Evolutionary conservation across 2,888 invertebrate genomes (phyloP), one percentile per base, ranked within the genome.

Genomic region (Apodemia zela): DNA sequence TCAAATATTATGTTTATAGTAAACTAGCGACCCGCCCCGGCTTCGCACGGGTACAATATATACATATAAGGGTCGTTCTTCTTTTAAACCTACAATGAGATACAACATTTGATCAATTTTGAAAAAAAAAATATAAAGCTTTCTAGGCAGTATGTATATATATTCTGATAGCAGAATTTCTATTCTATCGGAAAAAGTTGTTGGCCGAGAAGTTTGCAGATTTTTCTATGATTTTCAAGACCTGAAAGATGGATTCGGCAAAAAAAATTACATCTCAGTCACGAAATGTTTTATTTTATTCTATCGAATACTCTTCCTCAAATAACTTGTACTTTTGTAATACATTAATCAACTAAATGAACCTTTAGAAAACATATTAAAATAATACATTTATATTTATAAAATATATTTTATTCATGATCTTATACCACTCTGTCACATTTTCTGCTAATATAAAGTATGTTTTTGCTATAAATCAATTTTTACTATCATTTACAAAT

Each of bases 221-320:
- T 66, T 63, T 66, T 63, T 66, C 62, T 62, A 60, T 35, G 61
- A 64, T 64, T 66, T 64, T 60, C 62, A 66, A 61, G 63, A 59
- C 59, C 61, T 61, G 42, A 66, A 63, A 59, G 63, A 54, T 63
- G 47, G 35, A 63, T 60, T 62, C 38, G 58, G 60, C 57, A 42
- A 62, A 64, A 62, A 66, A 66, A 64, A 1, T 54, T 64, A 64
- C 62, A 66, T 35, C 60, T 64, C 61, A 59, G 64, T 66, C 64
- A 66, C 66, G 51, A 66, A 62, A 64, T 61, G 63, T 58, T 66
- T 64, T 64, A 66, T 66, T 66, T 66, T 64, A 64, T 66, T 62
- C 57, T 60, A 66, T 62, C 62, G 21, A 64, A 66, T 66, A 58
- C 62, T 59, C 49, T 66, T 62, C 38, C 49, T 64, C 60, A 64